These are phyloP conservation scores for Labeo catla DNA, from an alignment of 2,113 vertebrate species.

Conservation along the genomic window DNA sequence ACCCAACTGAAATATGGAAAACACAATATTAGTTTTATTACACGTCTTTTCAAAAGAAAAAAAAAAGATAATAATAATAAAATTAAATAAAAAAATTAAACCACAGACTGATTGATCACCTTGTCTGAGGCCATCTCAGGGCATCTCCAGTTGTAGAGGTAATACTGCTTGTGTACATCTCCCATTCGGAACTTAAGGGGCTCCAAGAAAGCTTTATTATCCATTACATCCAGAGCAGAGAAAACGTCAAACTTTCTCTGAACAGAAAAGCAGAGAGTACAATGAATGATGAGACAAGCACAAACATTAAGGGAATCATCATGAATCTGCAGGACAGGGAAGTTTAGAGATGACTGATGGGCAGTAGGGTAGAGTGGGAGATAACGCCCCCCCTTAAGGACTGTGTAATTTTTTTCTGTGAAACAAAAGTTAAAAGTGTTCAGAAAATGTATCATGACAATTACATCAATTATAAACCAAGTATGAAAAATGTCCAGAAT, in stretches of 20 bases:
- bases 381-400: too few species aligned
- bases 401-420: too few species aligned
- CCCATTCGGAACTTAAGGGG: conserved; percentile 91
- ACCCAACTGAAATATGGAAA: conserved; percentile 46
- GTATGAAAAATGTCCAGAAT: too few species aligned
- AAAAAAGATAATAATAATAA: neutral
- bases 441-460: too few species aligned
- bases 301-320: neutral
- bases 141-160: conserved; percentile 98
- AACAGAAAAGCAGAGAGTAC: neutral
- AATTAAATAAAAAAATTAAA: neutral
- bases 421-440: too few species aligned
- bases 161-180: conserved; percentile 89
- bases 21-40: neutral
- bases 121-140: conserved; percentile 89
- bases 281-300: neutral
- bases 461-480: too few species aligned
- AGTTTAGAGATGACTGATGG: neutral
- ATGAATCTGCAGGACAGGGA: neutral
- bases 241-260: conserved; percentile 94
- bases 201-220: conserved; percentile 90
- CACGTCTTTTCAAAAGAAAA: neutral
- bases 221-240: conserved; percentile 91
- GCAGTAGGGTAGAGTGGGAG: too few species aligned
- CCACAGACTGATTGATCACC: conserved; percentile 69